phyloP scores from a whole-genome alignment of 2,888 invertebrate species.

The Synanthedon andrenaeformis region DNA sequence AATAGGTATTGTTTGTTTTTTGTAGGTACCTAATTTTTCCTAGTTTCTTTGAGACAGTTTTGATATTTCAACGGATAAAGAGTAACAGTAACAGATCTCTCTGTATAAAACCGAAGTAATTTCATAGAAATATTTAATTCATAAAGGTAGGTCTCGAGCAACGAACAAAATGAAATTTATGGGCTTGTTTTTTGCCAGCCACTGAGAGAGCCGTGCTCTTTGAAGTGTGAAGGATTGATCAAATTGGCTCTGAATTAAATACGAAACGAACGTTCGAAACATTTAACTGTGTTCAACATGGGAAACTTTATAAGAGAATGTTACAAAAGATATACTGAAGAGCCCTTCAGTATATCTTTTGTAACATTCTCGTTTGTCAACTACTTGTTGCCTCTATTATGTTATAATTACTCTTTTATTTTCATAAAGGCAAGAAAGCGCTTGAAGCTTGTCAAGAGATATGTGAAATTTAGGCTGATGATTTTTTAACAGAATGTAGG shows the following conservation, averaged over 20 bases:
- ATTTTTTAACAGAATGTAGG: too few species aligned
- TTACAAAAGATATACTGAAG: not conserved
- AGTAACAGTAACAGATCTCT: not conserved
- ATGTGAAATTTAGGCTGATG: too few species aligned
- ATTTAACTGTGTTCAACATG: not conserved
- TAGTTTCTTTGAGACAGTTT: too few species aligned
- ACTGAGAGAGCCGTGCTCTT: constrained; percentile 1
- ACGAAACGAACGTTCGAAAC: not conserved
- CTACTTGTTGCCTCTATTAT: too few species aligned
- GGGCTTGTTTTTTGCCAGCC: constrained; percentile 7
- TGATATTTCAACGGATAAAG: too few species aligned
- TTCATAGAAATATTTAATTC: not conserved
- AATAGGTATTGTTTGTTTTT: too few species aligned
- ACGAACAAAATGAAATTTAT: constrained; percentile 9
- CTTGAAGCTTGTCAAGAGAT: too few species aligned
- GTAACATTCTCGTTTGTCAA: too few species aligned
- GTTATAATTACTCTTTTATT: too few species aligned
- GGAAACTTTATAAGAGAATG: constrained; percentile 1
- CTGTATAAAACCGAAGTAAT: not conserved
- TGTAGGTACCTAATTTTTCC: too few species aligned
- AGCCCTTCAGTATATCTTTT: too few species aligned
- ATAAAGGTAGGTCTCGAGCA: constrained; percentile 3
- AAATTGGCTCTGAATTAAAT: constrained; percentile 1
- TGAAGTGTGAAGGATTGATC: constrained; percentile 4
- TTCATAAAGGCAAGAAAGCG: too few species aligned